Evolutionary conservation across 2,113 vertebrate genomes (phyloP).

Genomic region (Pluvialis apricaria): DNA sequence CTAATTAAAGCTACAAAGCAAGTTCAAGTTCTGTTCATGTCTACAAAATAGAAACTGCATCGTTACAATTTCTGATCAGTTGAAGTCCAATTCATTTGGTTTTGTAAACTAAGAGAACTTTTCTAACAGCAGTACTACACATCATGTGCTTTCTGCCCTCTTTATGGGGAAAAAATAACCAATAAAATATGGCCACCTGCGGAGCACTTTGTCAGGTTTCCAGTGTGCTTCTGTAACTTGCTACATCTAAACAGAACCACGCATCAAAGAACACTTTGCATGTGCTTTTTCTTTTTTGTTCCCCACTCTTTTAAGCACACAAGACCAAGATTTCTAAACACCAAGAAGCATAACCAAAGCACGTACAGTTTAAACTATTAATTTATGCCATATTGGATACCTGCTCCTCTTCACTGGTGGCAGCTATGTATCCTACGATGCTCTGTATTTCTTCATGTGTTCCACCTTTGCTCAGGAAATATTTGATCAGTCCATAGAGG

Average conservation of each 20-base stretch:
- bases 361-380: not conserved
- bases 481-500: slow-evolving; percentile 90
- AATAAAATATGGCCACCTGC: not conserved
- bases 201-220: not conserved
- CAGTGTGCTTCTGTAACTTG: not conserved
- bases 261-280: not conserved
- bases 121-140: not conserved
- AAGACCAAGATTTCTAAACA: not conserved
- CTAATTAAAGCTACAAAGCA: not conserved
- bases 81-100: not conserved
- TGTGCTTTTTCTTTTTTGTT: not conserved
- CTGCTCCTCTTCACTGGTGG: slow-evolving; percentile 92
- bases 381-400: slow-evolving; percentile 56
- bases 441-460: slow-evolving; percentile 93
- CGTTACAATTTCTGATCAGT: not conserved
- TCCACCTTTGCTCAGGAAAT: slow-evolving; percentile 95
- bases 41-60: not conserved
- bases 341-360: not conserved
- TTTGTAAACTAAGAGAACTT: not conserved
- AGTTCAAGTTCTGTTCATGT: not conserved
- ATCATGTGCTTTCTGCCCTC: not conserved
- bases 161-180: not conserved
- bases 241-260: not conserved
- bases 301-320: not conserved
- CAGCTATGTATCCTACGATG: slow-evolving; percentile 91